Evolutionary conservation across 2,888 invertebrate species (phyloP).

Genomic region (Xestia sexstrigata): DNA sequence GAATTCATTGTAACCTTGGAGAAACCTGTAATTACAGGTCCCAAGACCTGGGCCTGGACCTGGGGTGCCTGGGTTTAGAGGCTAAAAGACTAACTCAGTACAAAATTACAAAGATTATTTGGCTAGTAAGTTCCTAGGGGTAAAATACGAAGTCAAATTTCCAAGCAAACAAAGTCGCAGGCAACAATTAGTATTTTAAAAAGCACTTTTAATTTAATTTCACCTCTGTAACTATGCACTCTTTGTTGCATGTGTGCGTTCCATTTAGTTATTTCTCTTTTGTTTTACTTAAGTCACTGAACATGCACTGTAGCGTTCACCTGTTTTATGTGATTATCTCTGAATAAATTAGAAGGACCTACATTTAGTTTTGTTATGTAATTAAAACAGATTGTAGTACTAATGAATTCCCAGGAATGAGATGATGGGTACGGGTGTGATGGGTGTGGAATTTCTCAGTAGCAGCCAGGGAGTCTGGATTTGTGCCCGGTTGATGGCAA

Average conservation of each 20-base stretch:
- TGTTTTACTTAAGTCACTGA: conserved; percentile 29
- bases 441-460: too few species aligned
- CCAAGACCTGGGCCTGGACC: too few species aligned
- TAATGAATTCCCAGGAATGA: background rate
- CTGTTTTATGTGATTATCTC: conserved; percentile 8
- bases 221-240: conserved; percentile 31
- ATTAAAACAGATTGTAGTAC: background rate
- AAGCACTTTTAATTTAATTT: conserved; percentile 55
- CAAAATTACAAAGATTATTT: conserved; percentile 8
- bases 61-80: background rate
- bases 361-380: background rate
- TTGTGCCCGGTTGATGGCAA: too few species aligned
- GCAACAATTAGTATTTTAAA: conserved; percentile 34
- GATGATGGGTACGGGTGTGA: too few species aligned
- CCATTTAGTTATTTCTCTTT: conserved; percentile 21
- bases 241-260: conserved; percentile 46
- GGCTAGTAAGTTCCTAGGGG: background rate
- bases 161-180: conserved; percentile 34
- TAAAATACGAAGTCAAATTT: background rate
- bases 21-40: background rate
- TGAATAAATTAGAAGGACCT: conserved; percentile 17
- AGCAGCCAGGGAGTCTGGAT: too few species aligned
- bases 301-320: conserved; percentile 16
- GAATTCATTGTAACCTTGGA: background rate
- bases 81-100: background rate